Conservation (phyloP, 2,113 vertebrate species). For the Colinus virginianus region DNA sequence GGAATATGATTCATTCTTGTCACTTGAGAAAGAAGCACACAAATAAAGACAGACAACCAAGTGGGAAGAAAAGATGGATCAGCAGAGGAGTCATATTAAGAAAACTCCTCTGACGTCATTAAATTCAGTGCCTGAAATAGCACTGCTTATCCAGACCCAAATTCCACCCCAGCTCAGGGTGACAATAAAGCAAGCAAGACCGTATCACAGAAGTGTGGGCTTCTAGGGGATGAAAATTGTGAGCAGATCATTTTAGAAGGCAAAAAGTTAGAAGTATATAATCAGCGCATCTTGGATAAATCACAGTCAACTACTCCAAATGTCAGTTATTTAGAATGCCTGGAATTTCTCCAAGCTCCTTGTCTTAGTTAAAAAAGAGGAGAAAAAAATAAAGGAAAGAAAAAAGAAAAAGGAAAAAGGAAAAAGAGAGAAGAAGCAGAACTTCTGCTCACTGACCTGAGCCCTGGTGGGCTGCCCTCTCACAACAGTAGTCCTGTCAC, state of each 20-base stretch:
- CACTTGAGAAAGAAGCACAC: constrained; percentile 26
- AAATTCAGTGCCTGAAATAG: constrained; percentile 44
- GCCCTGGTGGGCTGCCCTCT: neutral
- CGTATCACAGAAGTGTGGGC: neutral
- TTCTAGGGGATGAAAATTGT: neutral
- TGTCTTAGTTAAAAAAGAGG: neutral
- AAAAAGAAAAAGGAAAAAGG: neutral
- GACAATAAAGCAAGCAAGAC: neutral
- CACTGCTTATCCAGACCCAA: constrained; percentile 22
- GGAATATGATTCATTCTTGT: constrained; percentile 45
- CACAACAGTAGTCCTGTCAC: neutral
- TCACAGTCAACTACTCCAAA: neutral
- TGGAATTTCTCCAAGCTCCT: neutral
- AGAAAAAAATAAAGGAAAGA: neutral
- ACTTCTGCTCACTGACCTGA: neutral
- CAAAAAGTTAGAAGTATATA: neutral
- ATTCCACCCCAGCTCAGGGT: neutral
- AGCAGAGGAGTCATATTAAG: constrained; percentile 50
- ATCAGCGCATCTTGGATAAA: neutral
- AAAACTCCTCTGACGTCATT: constrained; percentile 51
- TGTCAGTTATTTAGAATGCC: neutral
- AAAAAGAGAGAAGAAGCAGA: neutral
- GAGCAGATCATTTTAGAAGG: neutral
- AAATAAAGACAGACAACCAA: constrained; percentile 24
- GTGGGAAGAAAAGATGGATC: constrained; percentile 56